These are phyloP conservation scores for Synergus laeviventris DNA, from an alignment of 2,888 invertebrate genomes.

Conservation along the genomic window DNA sequence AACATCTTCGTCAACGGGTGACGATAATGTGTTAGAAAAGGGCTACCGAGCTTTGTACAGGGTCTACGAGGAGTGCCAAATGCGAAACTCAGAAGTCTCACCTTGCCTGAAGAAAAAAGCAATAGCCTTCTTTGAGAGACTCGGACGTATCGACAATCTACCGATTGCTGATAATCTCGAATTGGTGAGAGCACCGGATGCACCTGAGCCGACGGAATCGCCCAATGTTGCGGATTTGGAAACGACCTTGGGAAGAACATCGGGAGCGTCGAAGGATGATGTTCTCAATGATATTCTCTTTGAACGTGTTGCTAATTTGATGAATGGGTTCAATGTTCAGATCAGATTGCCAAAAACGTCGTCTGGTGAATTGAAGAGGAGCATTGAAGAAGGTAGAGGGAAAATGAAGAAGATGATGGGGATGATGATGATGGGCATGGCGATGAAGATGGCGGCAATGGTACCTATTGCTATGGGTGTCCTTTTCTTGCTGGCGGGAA, in stretches of 20 bases:
- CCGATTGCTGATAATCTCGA: conserved; percentile 83
- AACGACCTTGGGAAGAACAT: conserved; percentile 81
- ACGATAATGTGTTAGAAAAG: conserved; percentile 74
- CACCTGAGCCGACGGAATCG: conserved; percentile 57
- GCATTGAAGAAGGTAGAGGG: conserved; percentile 88
- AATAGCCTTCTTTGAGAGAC: conserved; percentile 86
- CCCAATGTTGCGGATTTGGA: conserved; percentile 79
- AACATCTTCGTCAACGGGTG: conserved; percentile 57
- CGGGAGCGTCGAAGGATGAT: conserved; percentile 82
- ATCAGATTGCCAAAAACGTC: conserved; percentile 86
- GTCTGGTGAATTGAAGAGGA: conserved; percentile 82
- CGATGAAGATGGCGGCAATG: conserved; percentile 90
- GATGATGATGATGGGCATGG: conserved; percentile 93
- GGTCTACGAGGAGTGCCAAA: conserved; percentile 88
- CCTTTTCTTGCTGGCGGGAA: conserved; percentile 88
- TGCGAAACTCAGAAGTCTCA: conserved; percentile 82
- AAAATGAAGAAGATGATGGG: conserved; percentile 95
- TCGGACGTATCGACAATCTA: conserved; percentile 83
- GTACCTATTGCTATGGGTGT: conserved; percentile 88
- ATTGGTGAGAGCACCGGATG: conserved; percentile 79
- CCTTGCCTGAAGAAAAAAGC: conserved; percentile 90
- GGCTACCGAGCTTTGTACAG: conserved; percentile 83
- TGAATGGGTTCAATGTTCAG: conserved; percentile 86
- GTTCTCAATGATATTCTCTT: conserved; percentile 83
- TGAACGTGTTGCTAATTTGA: conserved; percentile 83